A percentile compares a stretch with the other conserved stretches of the same genome.
Evolutionary conservation across 2,113 vertebrate genomes (phyloP).

Genomic region (Pandion haliaetus): DNA sequence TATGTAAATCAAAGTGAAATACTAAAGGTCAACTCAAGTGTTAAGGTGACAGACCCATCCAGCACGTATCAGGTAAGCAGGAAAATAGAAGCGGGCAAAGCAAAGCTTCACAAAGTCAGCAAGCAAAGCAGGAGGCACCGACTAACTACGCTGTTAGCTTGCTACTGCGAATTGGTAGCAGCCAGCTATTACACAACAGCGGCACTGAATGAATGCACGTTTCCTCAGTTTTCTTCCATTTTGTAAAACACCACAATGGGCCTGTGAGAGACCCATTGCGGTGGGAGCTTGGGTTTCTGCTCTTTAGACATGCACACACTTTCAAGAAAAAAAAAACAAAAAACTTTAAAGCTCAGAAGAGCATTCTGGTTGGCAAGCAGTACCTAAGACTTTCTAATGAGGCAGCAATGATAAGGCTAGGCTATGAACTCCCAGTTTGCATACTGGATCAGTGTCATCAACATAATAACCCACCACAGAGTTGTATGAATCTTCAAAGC

Average conservation of each 20-base stretch:
- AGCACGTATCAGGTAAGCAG: not conserved
- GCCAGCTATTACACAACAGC: not conserved
- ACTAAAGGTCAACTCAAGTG: not conserved
- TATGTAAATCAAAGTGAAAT: not conserved
- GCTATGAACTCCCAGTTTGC: not conserved
- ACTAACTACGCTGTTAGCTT: not conserved
- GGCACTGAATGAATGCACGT: rapidly evolving
- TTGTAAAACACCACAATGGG: not conserved
- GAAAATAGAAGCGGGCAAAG: not conserved
- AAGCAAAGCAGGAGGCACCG: not conserved
- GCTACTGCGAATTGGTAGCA: rapidly evolving
- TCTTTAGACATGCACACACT: not conserved
- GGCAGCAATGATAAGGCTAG: not conserved
- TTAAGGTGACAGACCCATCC: not conserved
- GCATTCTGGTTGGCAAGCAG: not conserved
- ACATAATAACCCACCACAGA: not conserved
- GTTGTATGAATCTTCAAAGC: not conserved
- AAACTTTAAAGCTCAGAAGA: not conserved
- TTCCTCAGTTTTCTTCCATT: not conserved
- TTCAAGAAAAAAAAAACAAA: not conserved
- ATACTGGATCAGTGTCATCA: not conserved
- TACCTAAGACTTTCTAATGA: not conserved
- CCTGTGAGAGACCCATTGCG: not conserved
- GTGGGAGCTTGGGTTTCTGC: not conserved
- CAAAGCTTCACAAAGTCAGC: not conserved